Base-by-base conservation (phyloP, 2,113 vertebrate species). In the Neolamprologus sp. region DNA sequence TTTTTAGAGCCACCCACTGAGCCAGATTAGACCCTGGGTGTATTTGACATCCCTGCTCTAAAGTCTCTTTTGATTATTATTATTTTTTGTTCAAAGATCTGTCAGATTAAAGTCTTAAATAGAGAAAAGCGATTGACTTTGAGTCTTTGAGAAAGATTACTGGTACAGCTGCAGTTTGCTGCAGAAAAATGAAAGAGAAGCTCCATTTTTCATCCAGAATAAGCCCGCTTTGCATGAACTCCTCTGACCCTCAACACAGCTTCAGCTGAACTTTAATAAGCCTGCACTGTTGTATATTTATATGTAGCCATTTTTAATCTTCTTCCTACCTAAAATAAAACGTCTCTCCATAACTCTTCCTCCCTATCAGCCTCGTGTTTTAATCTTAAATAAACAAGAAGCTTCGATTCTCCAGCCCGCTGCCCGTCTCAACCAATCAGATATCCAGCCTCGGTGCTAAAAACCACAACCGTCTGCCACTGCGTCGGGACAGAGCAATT, bases 401-500 rank as follows among this genome's bases (percentile, higher is more conserved):
- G 83, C 91, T 13, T 9, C 9, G 42, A 71, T 28, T 35, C 73
- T 4, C 73, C 73, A 3, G 55, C 81, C 54, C 2, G 9, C 42
- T 78, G 42, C 35, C 35, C 42, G 51, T 87, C 87, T n/a, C 45
- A 21, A 79, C 91, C 91, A 91, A 84, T 92, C 84, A 88, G 87
- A 93, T 92, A 92, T 9, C 53, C 30, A 23, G 47, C 42, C 42
- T 7, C 4, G 3, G 71, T 2, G 45, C 86, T 85, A 51, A 85
- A 89, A 91, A 83, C 68, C 92, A 45, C 86, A 82, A 83, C 54
- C 85, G 88, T 92, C 89, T 89, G 93, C 94, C 90, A 87, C 65
- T 1, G 80, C 23, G 35, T 57, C 9, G 6, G 83, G 94, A 95
- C 94, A 94, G 90, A 90, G 92, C 93, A 93, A 96, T 97, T 95